Conservation (phyloP, 2,797 vertebrate genomes). For the Falco columbarius region DNA sequence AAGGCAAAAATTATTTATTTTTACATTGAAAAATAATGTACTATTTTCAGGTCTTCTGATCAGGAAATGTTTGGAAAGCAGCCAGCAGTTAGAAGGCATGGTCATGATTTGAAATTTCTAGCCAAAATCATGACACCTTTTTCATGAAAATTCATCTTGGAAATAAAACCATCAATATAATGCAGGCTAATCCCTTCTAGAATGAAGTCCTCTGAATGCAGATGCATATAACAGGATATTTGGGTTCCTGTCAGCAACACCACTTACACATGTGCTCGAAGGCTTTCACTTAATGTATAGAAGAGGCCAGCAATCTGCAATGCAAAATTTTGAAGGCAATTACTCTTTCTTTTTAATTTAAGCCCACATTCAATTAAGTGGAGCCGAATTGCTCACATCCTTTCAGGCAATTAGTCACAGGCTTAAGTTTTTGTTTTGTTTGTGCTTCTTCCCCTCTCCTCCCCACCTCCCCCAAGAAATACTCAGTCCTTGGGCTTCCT, state of each 20-base stretch:
- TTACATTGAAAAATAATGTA: background rate
- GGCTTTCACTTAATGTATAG: slow-evolving; percentile 3
- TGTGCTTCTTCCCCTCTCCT: background rate
- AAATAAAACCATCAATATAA: background rate
- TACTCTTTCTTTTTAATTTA: slow-evolving; percentile 51
- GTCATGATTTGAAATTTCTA: slow-evolving; percentile 27
- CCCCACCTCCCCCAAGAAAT: background rate
- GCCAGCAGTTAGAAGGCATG: background rate
- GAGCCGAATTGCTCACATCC: background rate
- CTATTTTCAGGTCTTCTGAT: background rate
- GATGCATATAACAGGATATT: background rate
- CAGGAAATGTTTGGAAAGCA: background rate
- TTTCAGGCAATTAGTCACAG: slow-evolving; percentile 42
- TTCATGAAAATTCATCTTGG: background rate
- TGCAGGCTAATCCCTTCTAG: background rate
- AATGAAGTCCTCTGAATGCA: background rate
- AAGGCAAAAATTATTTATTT: background rate
- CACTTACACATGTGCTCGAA: background rate
- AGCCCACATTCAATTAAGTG: slow-evolving; percentile 25
- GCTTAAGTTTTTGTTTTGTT: slow-evolving; percentile 22
- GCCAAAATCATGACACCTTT: background rate
- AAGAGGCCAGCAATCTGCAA: slow-evolving; percentile 19
- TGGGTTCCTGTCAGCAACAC: background rate
- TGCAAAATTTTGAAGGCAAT: slow-evolving; percentile 35
- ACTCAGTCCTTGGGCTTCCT: background rate